phyloP scores from a whole-genome alignment of 1,140 invertebrate species.

The Trichonephila clavata region DNA sequence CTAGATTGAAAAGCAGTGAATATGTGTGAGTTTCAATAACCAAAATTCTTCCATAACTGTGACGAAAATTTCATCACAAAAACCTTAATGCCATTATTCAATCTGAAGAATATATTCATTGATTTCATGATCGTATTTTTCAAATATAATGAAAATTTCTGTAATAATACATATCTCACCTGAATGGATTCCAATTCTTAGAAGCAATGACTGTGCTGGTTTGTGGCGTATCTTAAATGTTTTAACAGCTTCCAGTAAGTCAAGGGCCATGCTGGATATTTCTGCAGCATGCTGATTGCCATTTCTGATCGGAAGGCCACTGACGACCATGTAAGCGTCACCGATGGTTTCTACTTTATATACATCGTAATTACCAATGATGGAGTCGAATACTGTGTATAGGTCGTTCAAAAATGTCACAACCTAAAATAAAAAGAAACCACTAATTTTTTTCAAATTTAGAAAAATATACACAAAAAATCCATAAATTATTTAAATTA shows the following conservation, averaged over 20 bases:
- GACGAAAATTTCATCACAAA: no score
- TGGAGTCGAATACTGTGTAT: slow-evolving; percentile 96
- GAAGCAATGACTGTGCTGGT: slow-evolving; percentile 93
- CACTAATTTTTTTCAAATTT: no score
- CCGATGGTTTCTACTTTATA: slow-evolving; percentile 99
- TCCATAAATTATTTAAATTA: no score
- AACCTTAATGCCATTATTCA: no score
- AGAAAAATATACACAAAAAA: no score
- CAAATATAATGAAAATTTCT: not conserved
- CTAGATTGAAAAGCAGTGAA: no score
- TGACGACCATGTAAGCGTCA: slow-evolving; percentile 84
- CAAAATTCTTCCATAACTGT: no score
- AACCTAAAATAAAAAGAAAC: slow-evolving; percentile 83
- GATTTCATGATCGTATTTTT: no score
- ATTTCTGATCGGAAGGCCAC: slow-evolving; percentile 94
- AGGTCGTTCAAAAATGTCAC: slow-evolving; percentile 97
- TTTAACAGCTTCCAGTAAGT: slow-evolving; percentile 92
- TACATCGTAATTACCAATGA: slow-evolving; percentile 97
- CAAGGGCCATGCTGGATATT: slow-evolving; percentile 97
- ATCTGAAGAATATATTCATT: no score
- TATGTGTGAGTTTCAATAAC: no score
- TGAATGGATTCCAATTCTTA: slow-evolving; percentile 97
- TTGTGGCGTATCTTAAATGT: slow-evolving; percentile 94
- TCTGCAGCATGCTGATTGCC: slow-evolving; percentile 95
- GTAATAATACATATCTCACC: slow-evolving; percentile 83